These are phyloP conservation scores for Gephyroberyx darwinii DNA, from an alignment of 2,797 vertebrate genomes.

Conservation along the genomic window DNA sequence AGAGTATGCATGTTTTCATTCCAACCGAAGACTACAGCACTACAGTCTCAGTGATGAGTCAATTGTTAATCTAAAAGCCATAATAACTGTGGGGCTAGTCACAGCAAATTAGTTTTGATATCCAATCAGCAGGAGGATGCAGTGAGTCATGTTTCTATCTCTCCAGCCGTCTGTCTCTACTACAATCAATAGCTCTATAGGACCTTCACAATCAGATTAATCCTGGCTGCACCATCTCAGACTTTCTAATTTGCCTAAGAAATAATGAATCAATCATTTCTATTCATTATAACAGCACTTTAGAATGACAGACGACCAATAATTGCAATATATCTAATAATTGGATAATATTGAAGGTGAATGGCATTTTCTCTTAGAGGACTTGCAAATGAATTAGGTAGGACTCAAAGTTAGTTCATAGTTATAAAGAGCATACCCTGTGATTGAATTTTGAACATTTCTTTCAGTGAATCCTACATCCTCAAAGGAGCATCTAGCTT, in stretches of 20 bases:
- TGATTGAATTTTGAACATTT: slow-evolving; percentile 31
- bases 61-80: not conserved
- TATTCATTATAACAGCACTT: slow-evolving; percentile 3
- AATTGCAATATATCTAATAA: slow-evolving; percentile 1
- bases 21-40: too few species aligned
- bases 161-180: slow-evolving; percentile 40
- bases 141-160: slow-evolving; percentile 40
- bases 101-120: not conserved
- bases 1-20: too few species aligned
- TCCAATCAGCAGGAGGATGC: not conserved
- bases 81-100: not conserved
- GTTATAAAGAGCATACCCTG: slow-evolving; percentile 4
- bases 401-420: slow-evolving; percentile 16
- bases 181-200: slow-evolving; percentile 23
- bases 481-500: slow-evolving; percentile 48
- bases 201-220: slow-evolving; percentile 54
- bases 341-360: not conserved
- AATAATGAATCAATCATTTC: slow-evolving; percentile 2
- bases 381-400: not conserved
- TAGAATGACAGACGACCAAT: not conserved
- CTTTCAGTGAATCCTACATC: slow-evolving; percentile 28
- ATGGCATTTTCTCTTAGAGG: not conserved
- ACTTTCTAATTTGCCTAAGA: slow-evolving; percentile 5
- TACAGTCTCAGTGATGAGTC: too few species aligned
- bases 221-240: slow-evolving; percentile 39